Evolutionary conservation across 2,888 invertebrate genomes (phyloP).

Genomic region (Cheilosia soror): DNA sequence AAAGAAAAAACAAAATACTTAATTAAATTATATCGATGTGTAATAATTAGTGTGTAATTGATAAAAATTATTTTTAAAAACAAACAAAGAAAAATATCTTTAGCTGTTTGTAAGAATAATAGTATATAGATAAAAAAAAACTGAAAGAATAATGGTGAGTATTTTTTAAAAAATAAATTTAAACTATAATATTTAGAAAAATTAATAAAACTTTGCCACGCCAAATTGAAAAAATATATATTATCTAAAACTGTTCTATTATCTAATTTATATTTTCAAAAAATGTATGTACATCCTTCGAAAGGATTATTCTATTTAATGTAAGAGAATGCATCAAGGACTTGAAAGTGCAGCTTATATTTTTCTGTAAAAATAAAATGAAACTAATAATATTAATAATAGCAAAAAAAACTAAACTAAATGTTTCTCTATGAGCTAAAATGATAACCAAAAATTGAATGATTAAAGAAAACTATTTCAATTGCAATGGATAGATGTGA

Average conservation of each 20-base stretch:
- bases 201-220: conserved; percentile 60
- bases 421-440: conserved; percentile 54
- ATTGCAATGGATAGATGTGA: conserved; percentile 17
- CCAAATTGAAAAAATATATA: conserved; percentile 54
- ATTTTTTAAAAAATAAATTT: conserved; percentile 24
- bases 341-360: conserved; percentile 60
- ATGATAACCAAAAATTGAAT: conserved; percentile 21
- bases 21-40: conserved; percentile 59
- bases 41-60: conserved; percentile 43
- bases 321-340: conserved; percentile 45
- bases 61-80: conserved; percentile 25
- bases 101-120: conserved; percentile 35
- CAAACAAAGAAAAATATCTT: conserved; percentile 22
- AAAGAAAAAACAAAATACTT: conserved; percentile 13
- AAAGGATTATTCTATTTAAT: conserved; percentile 33
- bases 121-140: conserved; percentile 3
- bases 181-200: conserved; percentile 17
- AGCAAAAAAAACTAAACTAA: conserved; percentile 28
- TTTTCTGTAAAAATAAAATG: conserved; percentile 46
- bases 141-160: conserved; percentile 9
- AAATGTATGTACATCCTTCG: conserved; percentile 23
- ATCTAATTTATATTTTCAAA: conserved; percentile 2
- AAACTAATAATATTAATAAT: conserved; percentile 15
- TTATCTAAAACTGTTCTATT: conserved; percentile 20
- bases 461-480: conserved; percentile 58